phyloP scores from a whole-genome alignment of 2,797 vertebrate species.

The Prunella strophiata region DNA sequence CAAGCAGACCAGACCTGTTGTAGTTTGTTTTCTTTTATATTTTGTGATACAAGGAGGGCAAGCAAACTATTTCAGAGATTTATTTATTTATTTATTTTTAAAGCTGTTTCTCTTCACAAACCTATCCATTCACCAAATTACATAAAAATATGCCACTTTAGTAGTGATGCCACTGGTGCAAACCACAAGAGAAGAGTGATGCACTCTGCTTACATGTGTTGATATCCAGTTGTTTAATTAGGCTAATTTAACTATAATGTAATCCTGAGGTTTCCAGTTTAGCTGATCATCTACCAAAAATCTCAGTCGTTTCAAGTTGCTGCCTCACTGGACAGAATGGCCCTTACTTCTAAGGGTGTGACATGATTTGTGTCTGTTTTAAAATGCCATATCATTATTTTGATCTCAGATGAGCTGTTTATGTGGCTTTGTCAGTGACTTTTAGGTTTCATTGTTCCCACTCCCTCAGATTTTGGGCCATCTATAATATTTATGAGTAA shows the following conservation, averaged over 20 bases:
- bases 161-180: not conserved
- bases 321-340: not conserved
- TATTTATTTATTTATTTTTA: not conserved
- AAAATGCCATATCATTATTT: not conserved
- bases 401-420: not conserved
- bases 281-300: not conserved
- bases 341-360: not conserved
- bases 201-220: not conserved
- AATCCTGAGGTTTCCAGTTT: not conserved
- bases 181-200: not conserved
- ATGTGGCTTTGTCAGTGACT: not conserved
- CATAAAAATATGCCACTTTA: not conserved
- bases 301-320: not conserved
- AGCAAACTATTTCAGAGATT: not conserved
- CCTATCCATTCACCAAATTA: not conserved
- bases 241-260: not conserved
- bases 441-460: not conserved
- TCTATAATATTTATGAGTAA: not conserved
- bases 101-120: not conserved
- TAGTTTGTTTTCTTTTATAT: not conserved
- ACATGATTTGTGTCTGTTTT: not conserved
- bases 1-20: not conserved
- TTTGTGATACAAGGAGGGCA: not conserved
- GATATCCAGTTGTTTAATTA: not conserved
- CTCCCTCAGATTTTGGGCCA: not conserved